Percentiles rank a stretch among this genome's conserved stretches.
phyloP scores from a whole-genome alignment of 2,113 vertebrate species.

The Corythornis cristatus region DNA sequence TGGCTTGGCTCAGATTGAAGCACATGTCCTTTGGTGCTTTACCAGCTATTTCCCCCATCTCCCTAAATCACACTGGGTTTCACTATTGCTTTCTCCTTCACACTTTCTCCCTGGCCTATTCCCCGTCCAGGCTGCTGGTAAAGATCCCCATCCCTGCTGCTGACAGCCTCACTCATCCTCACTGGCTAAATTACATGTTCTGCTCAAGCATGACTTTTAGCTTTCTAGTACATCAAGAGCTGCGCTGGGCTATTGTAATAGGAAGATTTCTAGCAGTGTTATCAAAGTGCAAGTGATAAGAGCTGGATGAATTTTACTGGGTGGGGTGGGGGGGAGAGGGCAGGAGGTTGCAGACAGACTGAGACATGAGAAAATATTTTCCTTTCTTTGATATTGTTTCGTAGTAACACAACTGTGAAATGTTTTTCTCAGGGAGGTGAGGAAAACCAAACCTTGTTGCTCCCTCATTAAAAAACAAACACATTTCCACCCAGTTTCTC shows the following conservation, averaged over 20 bases:
- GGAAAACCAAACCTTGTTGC: background rate
- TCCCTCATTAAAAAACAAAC: background rate
- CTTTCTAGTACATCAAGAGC: background rate
- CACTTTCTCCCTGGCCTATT: background rate
- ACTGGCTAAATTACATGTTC: background rate
- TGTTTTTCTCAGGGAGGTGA: background rate
- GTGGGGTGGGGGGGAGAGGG: too few relatives aligned
- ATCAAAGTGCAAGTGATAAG: background rate
- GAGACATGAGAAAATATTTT: background rate
- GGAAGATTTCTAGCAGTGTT: background rate
- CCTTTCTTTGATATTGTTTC: background rate
- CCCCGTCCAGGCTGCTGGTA: background rate
- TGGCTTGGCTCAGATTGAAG: background rate
- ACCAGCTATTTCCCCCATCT: background rate
- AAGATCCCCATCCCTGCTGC: background rate
- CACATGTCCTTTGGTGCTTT: accelerated
- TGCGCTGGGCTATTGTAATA: accelerated
- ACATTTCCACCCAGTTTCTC: background rate
- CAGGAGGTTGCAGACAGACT: background rate
- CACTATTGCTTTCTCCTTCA: background rate
- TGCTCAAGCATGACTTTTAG: background rate
- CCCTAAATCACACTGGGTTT: background rate
- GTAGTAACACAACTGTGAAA: background rate
- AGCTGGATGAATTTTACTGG: background rate
- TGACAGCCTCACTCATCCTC: background rate